Evolutionary conservation across 2,797 vertebrate species (phyloP).

Genomic region (Enteromius thamalakanensis): DNA sequence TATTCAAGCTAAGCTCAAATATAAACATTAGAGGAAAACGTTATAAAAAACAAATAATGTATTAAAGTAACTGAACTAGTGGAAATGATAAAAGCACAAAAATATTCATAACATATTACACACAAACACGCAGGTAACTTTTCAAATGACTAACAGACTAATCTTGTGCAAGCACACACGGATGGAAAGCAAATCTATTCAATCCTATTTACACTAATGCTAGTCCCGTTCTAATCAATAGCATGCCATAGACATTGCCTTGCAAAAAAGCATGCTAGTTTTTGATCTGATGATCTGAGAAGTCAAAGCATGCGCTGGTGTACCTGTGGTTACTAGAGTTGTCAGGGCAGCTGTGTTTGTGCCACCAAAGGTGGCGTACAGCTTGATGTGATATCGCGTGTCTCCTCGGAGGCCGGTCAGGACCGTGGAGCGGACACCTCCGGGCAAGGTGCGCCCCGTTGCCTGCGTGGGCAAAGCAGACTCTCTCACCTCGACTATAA

Average conservation of each 20-base stretch:
- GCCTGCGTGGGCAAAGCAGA: conserved; percentile 82
- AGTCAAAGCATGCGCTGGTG: conserved; percentile 37
- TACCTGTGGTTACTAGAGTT: conserved; percentile 85
- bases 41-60: not conserved
- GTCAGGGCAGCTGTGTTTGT: conserved; percentile 77
- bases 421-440: conserved; percentile 70
- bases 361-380: conserved; percentile 79
- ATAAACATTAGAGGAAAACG: no score
- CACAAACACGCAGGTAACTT: not conserved
- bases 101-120: not conserved
- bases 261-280: not conserved
- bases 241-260: not conserved
- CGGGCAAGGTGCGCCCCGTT: conserved; percentile 76
- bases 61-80: not conserved
- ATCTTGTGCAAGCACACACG: not conserved
- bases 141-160: not conserved
- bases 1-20: no score
- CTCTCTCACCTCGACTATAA: conserved; percentile 88
- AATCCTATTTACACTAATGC: not conserved
- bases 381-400: conserved; percentile 83
- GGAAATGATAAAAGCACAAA: not conserved
- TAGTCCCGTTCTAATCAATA: not conserved
- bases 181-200: not conserved
- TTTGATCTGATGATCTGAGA: not conserved
- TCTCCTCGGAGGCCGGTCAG: conserved; percentile 81